Percentiles rank a stretch among this genome's conserved stretches.
These are phyloP conservation scores for Miltochrista miniata DNA, from an alignment of 2,888 invertebrate species.

Conservation along the genomic window DNA sequence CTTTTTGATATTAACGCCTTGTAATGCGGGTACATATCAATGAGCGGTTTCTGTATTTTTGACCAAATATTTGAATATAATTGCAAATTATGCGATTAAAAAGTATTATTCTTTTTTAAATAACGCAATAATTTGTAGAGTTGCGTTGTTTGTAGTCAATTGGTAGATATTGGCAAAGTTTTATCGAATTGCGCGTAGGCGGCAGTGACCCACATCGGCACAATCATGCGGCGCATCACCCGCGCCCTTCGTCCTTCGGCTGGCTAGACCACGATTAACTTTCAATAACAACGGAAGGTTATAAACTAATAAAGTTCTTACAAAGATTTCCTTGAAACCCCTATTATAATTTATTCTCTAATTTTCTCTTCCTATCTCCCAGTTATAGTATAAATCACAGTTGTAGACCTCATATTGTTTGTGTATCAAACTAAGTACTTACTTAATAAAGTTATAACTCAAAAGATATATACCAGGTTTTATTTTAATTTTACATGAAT, in stretches of 20 bases:
- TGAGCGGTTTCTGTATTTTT: conserved; percentile 7
- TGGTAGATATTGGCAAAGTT: conserved; percentile 67
- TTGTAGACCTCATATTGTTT: background rate
- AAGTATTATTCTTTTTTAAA: conserved; percentile 21
- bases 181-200: conserved; percentile 77
- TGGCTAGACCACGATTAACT: conserved; percentile 45
- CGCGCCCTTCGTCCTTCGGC: conserved; percentile 64
- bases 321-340: conserved; percentile 2
- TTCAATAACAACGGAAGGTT: conserved; percentile 26
- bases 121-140: conserved; percentile 4
- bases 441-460: too few relatives aligned
- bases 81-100: conserved; percentile 4
- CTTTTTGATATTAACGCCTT: background rate
- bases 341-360: background rate
- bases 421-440: background rate
- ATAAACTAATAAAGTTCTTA: conserved; percentile 9
- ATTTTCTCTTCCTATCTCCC: background rate
- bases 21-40: conserved; percentile 9
- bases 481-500: too few relatives aligned
- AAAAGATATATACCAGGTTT: too few relatives aligned
- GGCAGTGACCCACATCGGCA: conserved; percentile 74
- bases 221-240: conserved; percentile 63
- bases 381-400: background rate
- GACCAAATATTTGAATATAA: conserved; percentile 3
- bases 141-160: conserved; percentile 39